Percentiles rank a stretch among this genome's conserved stretches.
These are phyloP conservation scores for Nemotelus pantherinus DNA, from an alignment of 2,888 invertebrate genomes.

Conservation along the genomic window DNA sequence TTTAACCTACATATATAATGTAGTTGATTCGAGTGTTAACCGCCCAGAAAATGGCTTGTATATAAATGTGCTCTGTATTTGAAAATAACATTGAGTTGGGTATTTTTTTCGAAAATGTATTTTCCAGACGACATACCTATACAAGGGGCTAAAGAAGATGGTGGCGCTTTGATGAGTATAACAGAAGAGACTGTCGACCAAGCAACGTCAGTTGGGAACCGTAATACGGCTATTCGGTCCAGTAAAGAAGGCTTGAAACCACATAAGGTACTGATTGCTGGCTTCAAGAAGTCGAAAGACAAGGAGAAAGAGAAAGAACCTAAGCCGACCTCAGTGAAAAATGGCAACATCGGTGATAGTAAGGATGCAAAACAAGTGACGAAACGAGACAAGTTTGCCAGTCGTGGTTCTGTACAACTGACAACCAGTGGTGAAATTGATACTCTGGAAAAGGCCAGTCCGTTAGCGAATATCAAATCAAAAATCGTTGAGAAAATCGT, in stretches of 20 bases:
- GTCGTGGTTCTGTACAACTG: conserved; percentile 48
- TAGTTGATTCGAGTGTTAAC: no score
- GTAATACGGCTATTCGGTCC: conserved; percentile 62
- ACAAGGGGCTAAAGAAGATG: conserved; percentile 67
- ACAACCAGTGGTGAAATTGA: conserved; percentile 38
- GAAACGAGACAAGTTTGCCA: conserved; percentile 48
- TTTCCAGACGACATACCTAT: conserved; percentile 88
- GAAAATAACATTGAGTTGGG: no score
- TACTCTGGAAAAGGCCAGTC: conserved; percentile 40
- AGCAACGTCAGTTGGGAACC: conserved; percentile 48
- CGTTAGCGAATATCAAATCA: conserved; percentile 43
- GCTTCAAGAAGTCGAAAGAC: conserved; percentile 64
- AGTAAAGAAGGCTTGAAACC: conserved; percentile 65
- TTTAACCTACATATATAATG: no score
- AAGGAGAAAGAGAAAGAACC: conserved; percentile 58
- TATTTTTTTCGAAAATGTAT: neutral
- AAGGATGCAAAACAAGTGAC: conserved; percentile 46
- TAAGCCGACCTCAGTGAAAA: conserved; percentile 50
- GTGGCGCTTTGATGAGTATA: conserved; percentile 61
- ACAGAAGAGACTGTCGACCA: conserved; percentile 61
- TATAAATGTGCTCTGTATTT: no score
- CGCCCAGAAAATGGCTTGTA: no score
- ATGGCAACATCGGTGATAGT: conserved; percentile 42
- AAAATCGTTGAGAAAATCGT: conserved; percentile 35
- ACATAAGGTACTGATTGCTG: conserved; percentile 64